Conservation (phyloP, 35 echinoderm and acorn worm species). For the Hemicentrotus pulcherrimus region DNA sequence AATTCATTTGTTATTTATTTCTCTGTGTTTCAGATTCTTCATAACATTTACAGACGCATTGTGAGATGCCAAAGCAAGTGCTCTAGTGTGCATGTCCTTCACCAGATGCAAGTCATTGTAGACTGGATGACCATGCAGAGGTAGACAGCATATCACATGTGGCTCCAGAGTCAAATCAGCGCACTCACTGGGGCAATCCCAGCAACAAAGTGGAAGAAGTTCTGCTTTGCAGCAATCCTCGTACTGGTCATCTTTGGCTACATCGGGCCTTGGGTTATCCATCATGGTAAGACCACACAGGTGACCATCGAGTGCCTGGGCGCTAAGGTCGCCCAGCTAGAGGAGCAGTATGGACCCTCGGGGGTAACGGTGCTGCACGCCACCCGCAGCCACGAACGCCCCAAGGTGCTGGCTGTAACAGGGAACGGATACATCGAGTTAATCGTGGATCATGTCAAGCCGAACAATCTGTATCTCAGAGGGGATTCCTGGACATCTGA, state of each 20-base stretch:
- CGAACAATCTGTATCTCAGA: slow-evolving; percentile 60
- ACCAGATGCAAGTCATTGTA: background rate
- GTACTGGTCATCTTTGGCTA: slow-evolving; percentile 82
- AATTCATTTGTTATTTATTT: background rate
- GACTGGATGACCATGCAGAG: slow-evolving; percentile 19
- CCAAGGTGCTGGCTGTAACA: slow-evolving; percentile 66
- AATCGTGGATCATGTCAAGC: slow-evolving; percentile 68
- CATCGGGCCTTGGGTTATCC: slow-evolving; percentile 83
- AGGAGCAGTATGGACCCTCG: slow-evolving; percentile 38
- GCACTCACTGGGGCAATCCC: slow-evolving; percentile 39
- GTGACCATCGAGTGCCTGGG: slow-evolving; percentile 81
- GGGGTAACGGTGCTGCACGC: slow-evolving; percentile 69
- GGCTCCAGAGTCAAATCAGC: slow-evolving; percentile 35
- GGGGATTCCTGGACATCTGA: slow-evolving; percentile 63
- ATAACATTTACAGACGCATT: background rate
- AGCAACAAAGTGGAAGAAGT: slow-evolving; percentile 61
- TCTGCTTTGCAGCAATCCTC: slow-evolving; percentile 66
- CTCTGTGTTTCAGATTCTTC: background rate
- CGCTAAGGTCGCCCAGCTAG: slow-evolving; percentile 63
- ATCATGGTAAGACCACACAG: slow-evolving; percentile 75
- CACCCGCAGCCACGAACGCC: background rate
- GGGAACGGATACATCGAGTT: slow-evolving; percentile 90
- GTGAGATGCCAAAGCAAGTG: background rate
- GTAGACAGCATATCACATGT: slow-evolving; percentile 41
- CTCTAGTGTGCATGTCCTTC: background rate